phyloP scores from a whole-genome alignment of 1,140 invertebrate genomes.

The Copidosoma floridanum region DNA sequence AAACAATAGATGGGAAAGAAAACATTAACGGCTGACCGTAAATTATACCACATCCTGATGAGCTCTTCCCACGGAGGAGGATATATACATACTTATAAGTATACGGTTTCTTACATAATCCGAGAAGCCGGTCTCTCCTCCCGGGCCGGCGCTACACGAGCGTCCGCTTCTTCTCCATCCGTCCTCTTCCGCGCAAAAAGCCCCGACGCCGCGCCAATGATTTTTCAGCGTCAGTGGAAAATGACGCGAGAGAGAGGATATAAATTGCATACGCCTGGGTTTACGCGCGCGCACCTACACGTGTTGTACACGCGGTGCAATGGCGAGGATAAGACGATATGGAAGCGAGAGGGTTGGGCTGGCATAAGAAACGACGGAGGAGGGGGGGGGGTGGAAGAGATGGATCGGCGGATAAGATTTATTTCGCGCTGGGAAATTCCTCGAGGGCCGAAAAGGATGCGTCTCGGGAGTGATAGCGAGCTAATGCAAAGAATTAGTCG shows the following conservation, averaged over 20 bases:
- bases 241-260: slow-evolving; percentile 18
- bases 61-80: slow-evolving; percentile 3
- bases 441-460: neutral
- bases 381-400: neutral
- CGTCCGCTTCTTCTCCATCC: neutral
- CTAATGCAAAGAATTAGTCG: slow-evolving; percentile 16
- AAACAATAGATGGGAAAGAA: neutral
- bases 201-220: neutral
- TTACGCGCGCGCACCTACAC: neutral
- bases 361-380: no score
- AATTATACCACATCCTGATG: no score
- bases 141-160: neutral
- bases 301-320: no score
- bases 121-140: slow-evolving; percentile 1
- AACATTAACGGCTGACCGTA: slow-evolving; percentile 4
- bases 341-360: no score
- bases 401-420: slow-evolving; percentile 18
- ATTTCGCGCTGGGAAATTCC: slow-evolving; percentile 15
- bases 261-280: slow-evolving; percentile 7
- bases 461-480: neutral
- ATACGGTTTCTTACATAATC: slow-evolving; percentile 18
- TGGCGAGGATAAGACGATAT: no score
- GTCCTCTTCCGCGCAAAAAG: neutral
- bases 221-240: slow-evolving; percentile 26
- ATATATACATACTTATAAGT: no score